phyloP scores from a whole-genome alignment of 1,140 invertebrate genomes.

The Anagrus nilaparvatae region DNA sequence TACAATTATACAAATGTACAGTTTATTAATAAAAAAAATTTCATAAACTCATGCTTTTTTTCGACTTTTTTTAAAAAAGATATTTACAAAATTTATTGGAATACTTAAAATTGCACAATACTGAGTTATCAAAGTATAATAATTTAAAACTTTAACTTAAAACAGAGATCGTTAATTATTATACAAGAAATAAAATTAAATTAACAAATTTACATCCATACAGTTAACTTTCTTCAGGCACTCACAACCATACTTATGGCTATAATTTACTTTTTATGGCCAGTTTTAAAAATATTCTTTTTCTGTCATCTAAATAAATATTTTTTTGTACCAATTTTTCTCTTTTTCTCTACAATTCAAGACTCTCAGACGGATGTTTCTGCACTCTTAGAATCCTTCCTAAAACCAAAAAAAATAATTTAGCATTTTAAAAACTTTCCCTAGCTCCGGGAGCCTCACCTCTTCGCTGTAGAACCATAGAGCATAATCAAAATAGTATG shows the following conservation, averaged over 20 bases:
- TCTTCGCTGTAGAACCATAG: slow-evolving; percentile 20
- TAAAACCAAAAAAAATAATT: slow-evolving; percentile 29
- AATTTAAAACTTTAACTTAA: too few species aligned
- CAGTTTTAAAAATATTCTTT: slow-evolving; percentile 36
- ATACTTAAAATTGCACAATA: slow-evolving; percentile 42
- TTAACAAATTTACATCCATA: slow-evolving; percentile 30
- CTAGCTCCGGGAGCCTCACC: slow-evolving; percentile 21
- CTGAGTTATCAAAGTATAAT: slow-evolving; percentile 27
- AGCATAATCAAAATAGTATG: slow-evolving; percentile 10
- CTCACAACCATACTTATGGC: slow-evolving; percentile 42
- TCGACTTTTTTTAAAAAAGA: slow-evolving; percentile 11
- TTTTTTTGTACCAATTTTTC: slow-evolving; percentile 1
- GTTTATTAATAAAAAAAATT: slow-evolving; percentile 29
- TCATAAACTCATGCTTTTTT: slow-evolving; percentile 17
- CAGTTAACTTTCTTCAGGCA: too few species aligned
- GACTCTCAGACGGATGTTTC: slow-evolving; percentile 46
- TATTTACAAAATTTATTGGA: slow-evolving; percentile 26
- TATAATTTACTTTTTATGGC: slow-evolving; percentile 42
- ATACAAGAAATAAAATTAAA: slow-evolving; percentile 17
- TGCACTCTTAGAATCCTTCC: slow-evolving; percentile 49
- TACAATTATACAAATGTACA: slow-evolving; percentile 43
- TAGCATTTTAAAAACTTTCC: background rate
- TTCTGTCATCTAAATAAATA: slow-evolving; percentile 9
- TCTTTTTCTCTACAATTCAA: slow-evolving; percentile 17
- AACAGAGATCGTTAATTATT: background rate